Evolutionary conservation across 2,888 invertebrate species (phyloP), one percentile per base, ranked within the genome.

Genomic region (Gibbula magus): DNA sequence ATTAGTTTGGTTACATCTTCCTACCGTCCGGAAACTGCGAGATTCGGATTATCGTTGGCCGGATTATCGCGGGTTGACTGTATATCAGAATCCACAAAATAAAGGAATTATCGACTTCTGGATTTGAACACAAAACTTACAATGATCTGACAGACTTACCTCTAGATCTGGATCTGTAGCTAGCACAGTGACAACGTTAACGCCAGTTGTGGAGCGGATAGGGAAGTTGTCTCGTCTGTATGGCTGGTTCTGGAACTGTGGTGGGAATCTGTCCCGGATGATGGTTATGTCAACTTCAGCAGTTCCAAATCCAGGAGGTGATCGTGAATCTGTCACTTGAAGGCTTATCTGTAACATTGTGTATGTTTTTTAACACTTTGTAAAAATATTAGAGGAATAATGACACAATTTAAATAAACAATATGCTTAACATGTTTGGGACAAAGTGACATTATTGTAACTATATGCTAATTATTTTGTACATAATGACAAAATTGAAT

Each of bases 341-440:
- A 84, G 82, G 29, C 51, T 84, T 20, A 92, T 88, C 74, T 88
- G 87, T 51, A 90, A 87, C 86, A 25, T 25, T n/a, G n/a, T n/a
- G n/a, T n/a, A n/a, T n/a, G n/a, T n/a, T n/a, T n/a, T n/a, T 20
- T 22, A 56, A 20, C 54, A 54, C 2, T 54, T 3, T 54, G 20
- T 13, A 8, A 52, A 13, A 18, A 52, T 13, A 52, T 52, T n/a
- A n/a, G n/a, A n/a, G n/a, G n/a, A n/a, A n/a, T n/a, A n/a, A n/a
- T n/a, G 52, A 13, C 52, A 52, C 52, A 18, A 54, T 10, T 8
- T 75, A 5, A 25, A 32, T 76, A 52, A n/a, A 54, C n/a, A 1
- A 54, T 76, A 56, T 52, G 25, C n/a, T n/a, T n/a, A n/a, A n/a
- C 54, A n/a, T 54, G 54, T 0, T 20, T 54, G 8, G 20, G 5